Evolutionary conservation across 2,113 vertebrate species (phyloP).

Genomic region (Anhinga rufa): DNA sequence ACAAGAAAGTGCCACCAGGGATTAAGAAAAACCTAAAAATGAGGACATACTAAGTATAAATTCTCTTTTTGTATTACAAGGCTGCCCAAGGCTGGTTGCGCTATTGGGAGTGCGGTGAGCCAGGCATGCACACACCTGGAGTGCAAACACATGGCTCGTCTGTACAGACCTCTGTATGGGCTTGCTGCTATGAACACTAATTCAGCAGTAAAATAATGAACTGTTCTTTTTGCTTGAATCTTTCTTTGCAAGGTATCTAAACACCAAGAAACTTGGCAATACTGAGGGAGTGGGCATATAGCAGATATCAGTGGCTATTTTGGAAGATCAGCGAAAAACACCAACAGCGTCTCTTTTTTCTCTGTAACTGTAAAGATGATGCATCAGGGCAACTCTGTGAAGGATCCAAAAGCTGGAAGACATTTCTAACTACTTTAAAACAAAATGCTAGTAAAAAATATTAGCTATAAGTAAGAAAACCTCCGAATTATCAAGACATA

Average conservation of each 20-base stretch:
- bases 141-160: not conserved
- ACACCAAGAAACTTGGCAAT: not conserved
- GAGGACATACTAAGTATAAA: not conserved
- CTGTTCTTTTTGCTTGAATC: not conserved
- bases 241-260: not conserved
- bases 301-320: not conserved
- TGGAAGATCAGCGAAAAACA: not conserved
- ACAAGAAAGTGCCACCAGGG: not conserved
- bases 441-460: not conserved
- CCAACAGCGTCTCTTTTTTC: not conserved
- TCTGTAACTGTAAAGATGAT: not conserved
- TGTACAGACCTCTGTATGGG: fast-evolving
- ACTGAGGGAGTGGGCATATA: not conserved
- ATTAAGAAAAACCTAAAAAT: not conserved
- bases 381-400: not conserved
- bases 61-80: not conserved
- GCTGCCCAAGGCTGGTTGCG: not conserved
- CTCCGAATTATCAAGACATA: not conserved
- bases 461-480: not conserved
- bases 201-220: not conserved
- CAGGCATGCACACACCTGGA: not conserved
- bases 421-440: not conserved
- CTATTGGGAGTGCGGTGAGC: not conserved
- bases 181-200: not conserved
- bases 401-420: not conserved